phyloP scores from a whole-genome alignment of 2,797 vertebrate genomes.

The Argya squamiceps region DNA sequence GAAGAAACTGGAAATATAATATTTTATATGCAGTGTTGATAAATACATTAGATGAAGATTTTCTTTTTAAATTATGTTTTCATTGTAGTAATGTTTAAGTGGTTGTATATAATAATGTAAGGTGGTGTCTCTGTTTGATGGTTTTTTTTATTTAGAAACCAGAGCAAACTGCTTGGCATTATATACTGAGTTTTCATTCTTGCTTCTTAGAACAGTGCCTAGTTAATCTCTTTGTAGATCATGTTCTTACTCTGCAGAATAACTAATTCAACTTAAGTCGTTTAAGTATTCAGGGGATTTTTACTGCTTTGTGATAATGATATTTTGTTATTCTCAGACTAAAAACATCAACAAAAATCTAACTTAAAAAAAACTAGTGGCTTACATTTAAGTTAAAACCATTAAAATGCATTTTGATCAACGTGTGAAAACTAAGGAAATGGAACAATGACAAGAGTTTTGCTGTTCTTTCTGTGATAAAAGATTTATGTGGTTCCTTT shows the following conservation, averaged over 20 bases:
- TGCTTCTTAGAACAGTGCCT: constrained; percentile 44
- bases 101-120: constrained; percentile 62
- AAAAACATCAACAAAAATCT: neutral
- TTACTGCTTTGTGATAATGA: neutral
- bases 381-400: neutral
- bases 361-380: neutral
- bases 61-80: constrained; percentile 68
- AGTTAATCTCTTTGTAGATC: neutral
- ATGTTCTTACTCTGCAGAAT: constrained; percentile 14
- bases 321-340: neutral
- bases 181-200: constrained; percentile 46
- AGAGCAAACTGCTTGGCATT: constrained; percentile 40
- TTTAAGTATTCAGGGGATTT: neutral
- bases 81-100: constrained; percentile 49
- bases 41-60: constrained; percentile 26
- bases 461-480: neutral
- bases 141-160: constrained; percentile 55
- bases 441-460: neutral
- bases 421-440: neutral
- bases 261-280: neutral
- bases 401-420: neutral
- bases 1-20: constrained; percentile 68
- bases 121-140: constrained; percentile 29
- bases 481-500: neutral
- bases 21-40: constrained; percentile 21